Evolutionary conservation across 2,113 vertebrate genomes (phyloP), one percentile per base, ranked within the genome.

Genomic region (Thamnaconus septentrionalis): DNA sequence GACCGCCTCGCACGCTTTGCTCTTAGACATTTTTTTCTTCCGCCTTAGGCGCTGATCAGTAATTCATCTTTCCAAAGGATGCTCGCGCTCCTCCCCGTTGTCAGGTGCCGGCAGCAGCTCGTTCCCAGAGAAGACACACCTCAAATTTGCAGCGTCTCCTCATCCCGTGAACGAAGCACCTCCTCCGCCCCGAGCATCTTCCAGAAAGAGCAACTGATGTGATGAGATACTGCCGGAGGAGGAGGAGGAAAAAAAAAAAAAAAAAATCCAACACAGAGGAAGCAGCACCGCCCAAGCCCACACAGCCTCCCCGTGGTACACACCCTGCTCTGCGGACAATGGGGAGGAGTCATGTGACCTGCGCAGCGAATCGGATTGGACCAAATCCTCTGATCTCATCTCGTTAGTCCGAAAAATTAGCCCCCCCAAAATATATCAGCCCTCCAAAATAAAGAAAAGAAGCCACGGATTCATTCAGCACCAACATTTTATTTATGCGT

Each of bases 1-100:
- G 10, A 98, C 92, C 58, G 96, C 90, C 90, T 98, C 96, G 74
- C 92, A 91, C 53, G 82, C 73, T 85, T 92, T 94, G 64, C 73
- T 61, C 85, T 91, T 92, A 50, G 92, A 92, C 92, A 92, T 85
- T 41, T 49, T 49, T 1, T n/a, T 7, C 2, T 7, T 8, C 6
- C n/a, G 3, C 31, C 8, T 5, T 41, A n/a, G 42, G 41, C 62
- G 57, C 41, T 12, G 18, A 31, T 48, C 56, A 45, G 60, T 7
- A 8, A 31, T 8, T 56, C 53, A 53, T 51, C 4, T 49, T 56
- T 43, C 18, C 18, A 1, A 31, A 31, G 18, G 18, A 31, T 31
- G 18, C 18, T 31, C 18, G 18, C 18, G 18, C 18, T 31, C 18
- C 18, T 31, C 18, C 18, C 18, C 18, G 18, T 31, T 31, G 18